phyloP scores from a whole-genome alignment of 92 coral and sea anemone genomes.

The Zoanthus gigantus region DNA sequence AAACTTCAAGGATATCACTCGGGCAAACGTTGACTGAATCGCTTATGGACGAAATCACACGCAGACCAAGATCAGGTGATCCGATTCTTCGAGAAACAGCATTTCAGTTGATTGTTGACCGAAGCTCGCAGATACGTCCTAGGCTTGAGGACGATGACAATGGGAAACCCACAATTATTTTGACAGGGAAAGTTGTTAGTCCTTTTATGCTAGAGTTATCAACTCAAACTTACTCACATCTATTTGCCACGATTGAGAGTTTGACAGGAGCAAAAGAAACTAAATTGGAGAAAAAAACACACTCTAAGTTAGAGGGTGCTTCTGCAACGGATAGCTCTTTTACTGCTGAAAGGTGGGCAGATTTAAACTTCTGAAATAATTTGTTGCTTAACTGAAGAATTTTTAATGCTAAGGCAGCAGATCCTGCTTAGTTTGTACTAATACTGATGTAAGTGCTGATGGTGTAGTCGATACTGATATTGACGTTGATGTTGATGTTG shows the following conservation, averaged over 20 bases:
- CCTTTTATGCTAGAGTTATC: constrained; percentile 93
- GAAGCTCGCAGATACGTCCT: constrained; percentile 75
- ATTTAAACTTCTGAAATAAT: background rate
- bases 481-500: too few relatives aligned
- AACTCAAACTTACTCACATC: constrained; percentile 82
- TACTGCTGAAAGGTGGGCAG: constrained; percentile 17
- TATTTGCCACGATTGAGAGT: constrained; percentile 85
- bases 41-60: constrained; percentile 63
- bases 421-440: too few relatives aligned
- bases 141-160: constrained; percentile 47
- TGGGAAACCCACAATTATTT: constrained; percentile 78
- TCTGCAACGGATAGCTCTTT: constrained; percentile 21
- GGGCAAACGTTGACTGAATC: constrained; percentile 64
- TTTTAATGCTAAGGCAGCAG: too few relatives aligned
- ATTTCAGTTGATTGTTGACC: constrained; percentile 82
- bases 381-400: background rate
- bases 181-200: constrained; percentile 84
- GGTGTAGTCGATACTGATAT: too few relatives aligned
- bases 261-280: constrained; percentile 82
- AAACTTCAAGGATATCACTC: constrained; percentile 49
- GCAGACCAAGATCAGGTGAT: constrained; percentile 67
- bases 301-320: background rate
- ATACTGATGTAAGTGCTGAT: too few relatives aligned
- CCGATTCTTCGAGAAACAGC: constrained; percentile 94
- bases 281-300: constrained; percentile 21